Evolutionary conservation across 2,888 invertebrate species (phyloP).

Genomic region (Monoplex corrugatus): DNA sequence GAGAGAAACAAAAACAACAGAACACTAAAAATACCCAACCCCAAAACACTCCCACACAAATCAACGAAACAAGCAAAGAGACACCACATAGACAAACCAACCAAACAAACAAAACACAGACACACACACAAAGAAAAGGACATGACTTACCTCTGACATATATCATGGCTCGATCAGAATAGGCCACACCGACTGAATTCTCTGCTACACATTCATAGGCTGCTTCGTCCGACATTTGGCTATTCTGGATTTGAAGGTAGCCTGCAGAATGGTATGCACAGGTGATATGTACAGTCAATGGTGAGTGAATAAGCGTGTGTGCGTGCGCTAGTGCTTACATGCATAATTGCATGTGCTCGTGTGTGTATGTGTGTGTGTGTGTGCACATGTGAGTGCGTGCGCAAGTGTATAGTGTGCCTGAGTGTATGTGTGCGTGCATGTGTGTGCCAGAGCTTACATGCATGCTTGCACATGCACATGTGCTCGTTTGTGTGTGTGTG

Average conservation of each 20-base stretch:
- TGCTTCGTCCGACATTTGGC: constrained; percentile 95
- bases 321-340: too few relatives aligned
- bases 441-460: not conserved
- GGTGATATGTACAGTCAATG: too few relatives aligned
- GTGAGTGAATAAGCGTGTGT: too few relatives aligned
- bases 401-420: too few relatives aligned
- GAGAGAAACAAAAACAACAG: too few relatives aligned
- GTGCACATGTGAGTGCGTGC: not conserved
- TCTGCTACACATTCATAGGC: constrained; percentile 98
- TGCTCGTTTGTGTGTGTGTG: not conserved
- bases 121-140: not conserved
- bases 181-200: constrained; percentile 95
- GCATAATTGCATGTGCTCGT: not conserved
- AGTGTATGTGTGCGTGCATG: not conserved
- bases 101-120: not conserved
- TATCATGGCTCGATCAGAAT: constrained; percentile 91
- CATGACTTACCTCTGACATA: constrained; percentile 92
- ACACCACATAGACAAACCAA: too few relatives aligned
- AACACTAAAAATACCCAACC: too few relatives aligned
- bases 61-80: too few relatives aligned
- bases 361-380: not conserved
- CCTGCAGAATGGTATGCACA: too few relatives aligned
- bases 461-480: not conserved
- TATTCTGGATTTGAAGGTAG: constrained; percentile 93
- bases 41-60: too few relatives aligned